Percentiles rank a stretch among this genome's conserved stretches.
phyloP scores from a whole-genome alignment of 2,113 vertebrate species.

The Mastomys natalensis region DNA sequence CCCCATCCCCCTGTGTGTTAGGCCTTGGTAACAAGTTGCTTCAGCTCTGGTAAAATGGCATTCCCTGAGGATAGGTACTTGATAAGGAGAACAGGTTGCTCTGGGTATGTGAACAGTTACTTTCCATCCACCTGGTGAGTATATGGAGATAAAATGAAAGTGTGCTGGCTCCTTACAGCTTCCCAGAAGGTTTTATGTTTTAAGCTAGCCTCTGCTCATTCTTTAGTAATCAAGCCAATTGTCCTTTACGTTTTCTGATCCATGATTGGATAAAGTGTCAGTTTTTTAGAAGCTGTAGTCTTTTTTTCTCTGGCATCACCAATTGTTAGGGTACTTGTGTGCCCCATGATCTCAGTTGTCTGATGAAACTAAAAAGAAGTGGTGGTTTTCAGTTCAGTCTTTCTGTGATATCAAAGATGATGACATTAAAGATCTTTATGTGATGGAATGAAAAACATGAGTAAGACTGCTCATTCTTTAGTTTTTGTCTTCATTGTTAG shows the following conservation, averaged over 20 bases:
- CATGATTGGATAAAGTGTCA: neutral
- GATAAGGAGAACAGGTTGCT: constrained; percentile 11
- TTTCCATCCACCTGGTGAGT: neutral
- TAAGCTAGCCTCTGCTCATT: neutral
- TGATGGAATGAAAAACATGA: constrained; percentile 2
- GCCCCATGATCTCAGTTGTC: neutral
- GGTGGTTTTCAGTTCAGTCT: neutral
- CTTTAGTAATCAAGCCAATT: neutral
- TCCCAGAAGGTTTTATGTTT: neutral
- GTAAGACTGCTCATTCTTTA: neutral
- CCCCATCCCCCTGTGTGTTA: neutral
- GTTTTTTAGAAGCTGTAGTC: neutral
- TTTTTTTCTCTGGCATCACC: neutral
- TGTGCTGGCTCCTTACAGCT: neutral
- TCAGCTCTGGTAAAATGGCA: constrained; percentile 20
- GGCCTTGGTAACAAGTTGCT: neutral
- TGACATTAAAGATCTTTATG: constrained; percentile 12
- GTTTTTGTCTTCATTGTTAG: neutral
- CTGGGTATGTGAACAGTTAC: neutral
- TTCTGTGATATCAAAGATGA: neutral
- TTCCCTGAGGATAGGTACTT: neutral
- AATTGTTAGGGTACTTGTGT: neutral
- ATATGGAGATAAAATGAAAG: neutral
- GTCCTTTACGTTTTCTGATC: neutral
- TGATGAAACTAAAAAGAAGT: neutral